Evolutionary conservation across 2,797 vertebrate species (phyloP), one percentile per base, ranked within the genome.

Genomic region (Steatocranus sp.): DNA sequence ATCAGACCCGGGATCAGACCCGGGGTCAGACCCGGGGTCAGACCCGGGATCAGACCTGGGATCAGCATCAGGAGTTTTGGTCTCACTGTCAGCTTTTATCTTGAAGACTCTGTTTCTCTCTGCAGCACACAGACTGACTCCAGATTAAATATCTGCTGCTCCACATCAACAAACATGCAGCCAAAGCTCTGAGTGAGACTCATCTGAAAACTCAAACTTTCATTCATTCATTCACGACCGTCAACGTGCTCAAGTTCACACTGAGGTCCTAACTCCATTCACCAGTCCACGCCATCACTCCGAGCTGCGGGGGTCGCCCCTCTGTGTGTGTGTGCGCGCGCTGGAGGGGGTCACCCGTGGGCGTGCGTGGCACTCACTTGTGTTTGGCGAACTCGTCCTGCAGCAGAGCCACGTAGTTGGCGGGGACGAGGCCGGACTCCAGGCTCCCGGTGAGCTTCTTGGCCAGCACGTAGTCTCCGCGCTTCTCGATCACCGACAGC

Each of bases 401-500:
- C 79, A 97, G 94, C 86, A 96, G 93, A 83, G 97, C 95, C 91
- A 98, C 96, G 30, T 96, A 97, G 32, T 95, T 97, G 12, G 97
- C 90, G 1, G 98, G 98, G 30, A 98, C 93, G 3, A 98, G 96
- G 10, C 98, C 98, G 48, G 94, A 88, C 87, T 97, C 89, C 49
- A 96, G 94, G 1, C 92, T 94, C 2, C 97, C 97, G 1, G 96
- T 97, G 12, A 98, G 95, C 86, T 97, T 96, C 87, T 96, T 96
- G 78, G 97, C 97, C 10, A 97, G 79, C 23, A 98, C 96, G 87
- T 96, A 98, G 0, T 96, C 94, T 0, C 97, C 97, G 32, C 97
- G 96, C 84, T 98, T 97, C 87, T 96, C 94, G 75, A 98, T 94
- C 63, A 97, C 97, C 3, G 95, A 97, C 86, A 98, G 96, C 80